A percentile compares a stretch with the other conserved stretches of the same genome.
Evolutionary conservation across 2,888 invertebrate genomes (phyloP).

Genomic region (Harpalus rubripes): DNA sequence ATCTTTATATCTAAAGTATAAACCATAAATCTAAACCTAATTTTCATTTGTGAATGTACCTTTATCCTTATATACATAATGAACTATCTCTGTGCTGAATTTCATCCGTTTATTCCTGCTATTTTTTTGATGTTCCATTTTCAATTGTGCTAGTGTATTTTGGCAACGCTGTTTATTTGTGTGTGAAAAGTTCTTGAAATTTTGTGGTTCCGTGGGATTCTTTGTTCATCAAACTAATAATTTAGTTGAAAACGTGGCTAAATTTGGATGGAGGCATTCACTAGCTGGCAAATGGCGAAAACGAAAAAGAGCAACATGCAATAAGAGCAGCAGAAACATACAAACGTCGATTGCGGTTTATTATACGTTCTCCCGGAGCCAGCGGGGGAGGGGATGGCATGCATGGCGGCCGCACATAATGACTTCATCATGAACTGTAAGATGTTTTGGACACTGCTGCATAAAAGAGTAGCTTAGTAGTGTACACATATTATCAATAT

Average conservation of each 20-base stretch:
- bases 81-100: too few relatives aligned
- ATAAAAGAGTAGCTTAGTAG: background rate
- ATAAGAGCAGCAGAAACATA: conserved; percentile 33
- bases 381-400: background rate
- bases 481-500: too few relatives aligned
- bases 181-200: conserved; percentile 26
- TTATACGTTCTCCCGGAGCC: conserved; percentile 32
- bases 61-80: too few relatives aligned
- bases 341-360: conserved; percentile 52
- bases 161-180: background rate
- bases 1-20: too few relatives aligned
- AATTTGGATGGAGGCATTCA: conserved; percentile 16
- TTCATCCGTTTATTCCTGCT: too few relatives aligned
- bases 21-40: too few relatives aligned
- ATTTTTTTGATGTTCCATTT: background rate
- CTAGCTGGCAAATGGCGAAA: conserved; percentile 34
- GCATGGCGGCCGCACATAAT: conserved; percentile 42
- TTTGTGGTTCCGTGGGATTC: conserved; percentile 38
- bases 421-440: conserved; percentile 39
- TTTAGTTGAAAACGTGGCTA: conserved; percentile 38
- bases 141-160: background rate
- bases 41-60: too few relatives aligned
- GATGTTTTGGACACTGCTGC: conserved; percentile 17
- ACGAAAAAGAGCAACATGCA: conserved; percentile 24
- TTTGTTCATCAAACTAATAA: conserved; percentile 40